Conservation (phyloP, 2,797 vertebrate genomes). For the Meriones psammophilus region DNA sequence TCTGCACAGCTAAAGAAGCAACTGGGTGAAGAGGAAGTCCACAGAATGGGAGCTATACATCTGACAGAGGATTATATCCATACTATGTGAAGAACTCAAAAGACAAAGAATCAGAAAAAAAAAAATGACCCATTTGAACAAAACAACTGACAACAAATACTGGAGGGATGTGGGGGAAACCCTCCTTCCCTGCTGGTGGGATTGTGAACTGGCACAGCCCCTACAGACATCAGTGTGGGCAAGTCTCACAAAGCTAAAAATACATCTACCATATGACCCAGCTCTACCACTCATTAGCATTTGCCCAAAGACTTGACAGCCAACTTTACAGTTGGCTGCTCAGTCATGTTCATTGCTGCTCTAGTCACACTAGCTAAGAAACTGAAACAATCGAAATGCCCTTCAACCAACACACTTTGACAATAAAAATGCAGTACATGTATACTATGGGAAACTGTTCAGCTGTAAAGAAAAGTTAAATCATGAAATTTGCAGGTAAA, state of each 20-base stretch:
- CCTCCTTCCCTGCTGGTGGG: not conserved
- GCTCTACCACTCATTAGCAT: not conserved
- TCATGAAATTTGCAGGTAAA: not conserved
- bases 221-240: not conserved
- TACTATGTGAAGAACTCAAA: not conserved
- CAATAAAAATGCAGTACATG: not conserved
- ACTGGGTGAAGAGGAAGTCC: not conserved
- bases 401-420: not conserved
- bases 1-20: not conserved
- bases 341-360: not conserved
- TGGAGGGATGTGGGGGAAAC: not conserved
- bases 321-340: not conserved
- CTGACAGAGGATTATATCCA: not conserved
- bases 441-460: not conserved
- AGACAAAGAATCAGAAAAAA: not conserved
- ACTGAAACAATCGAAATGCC: not conserved
- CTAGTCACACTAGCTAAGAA: not conserved
- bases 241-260: not conserved
- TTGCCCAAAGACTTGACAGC: not conserved
- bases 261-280: not conserved
- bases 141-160: not conserved
- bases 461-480: not conserved
- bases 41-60: not conserved
- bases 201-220: not conserved
- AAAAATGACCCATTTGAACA: not conserved